These are phyloP conservation scores for Ceratina calcarata DNA, from an alignment of 1,140 invertebrate genomes.

Conservation along the genomic window DNA sequence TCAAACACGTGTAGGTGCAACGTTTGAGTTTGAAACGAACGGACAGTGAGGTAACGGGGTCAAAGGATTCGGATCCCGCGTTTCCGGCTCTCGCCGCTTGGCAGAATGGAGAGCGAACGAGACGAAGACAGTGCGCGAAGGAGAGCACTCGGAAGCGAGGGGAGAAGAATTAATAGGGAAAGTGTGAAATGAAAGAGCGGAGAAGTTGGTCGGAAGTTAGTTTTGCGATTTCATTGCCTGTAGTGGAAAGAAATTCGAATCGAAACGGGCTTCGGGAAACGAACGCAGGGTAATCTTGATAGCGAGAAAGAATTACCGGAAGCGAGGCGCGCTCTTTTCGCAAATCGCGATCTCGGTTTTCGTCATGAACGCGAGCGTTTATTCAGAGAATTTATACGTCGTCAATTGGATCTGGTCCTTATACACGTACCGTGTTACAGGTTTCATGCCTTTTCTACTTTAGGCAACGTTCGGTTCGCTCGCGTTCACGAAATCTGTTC, in stretches of 20 bases:
- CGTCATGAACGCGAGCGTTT: too few species aligned
- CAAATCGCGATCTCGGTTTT: background rate
- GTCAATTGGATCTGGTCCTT: too few species aligned
- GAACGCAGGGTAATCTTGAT: background rate
- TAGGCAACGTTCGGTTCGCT: background rate
- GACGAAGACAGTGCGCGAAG: background rate
- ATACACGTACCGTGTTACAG: background rate
- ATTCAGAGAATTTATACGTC: too few species aligned
- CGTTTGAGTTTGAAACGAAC: background rate
- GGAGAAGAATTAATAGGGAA: slow-evolving; percentile 27
- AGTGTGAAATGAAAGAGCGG: slow-evolving; percentile 29
- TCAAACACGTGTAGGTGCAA: background rate
- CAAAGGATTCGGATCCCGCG: slow-evolving; percentile 2
- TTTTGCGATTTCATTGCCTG: slow-evolving; percentile 20
- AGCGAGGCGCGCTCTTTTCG: background rate
- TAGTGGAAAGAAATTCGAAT: background rate
- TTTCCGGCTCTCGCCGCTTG: background rate
- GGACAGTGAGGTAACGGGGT: background rate
- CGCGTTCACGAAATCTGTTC: background rate
- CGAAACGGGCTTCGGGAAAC: background rate
- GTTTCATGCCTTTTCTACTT: background rate
- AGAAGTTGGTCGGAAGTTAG: background rate
- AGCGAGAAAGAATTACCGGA: background rate
- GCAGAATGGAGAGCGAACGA: too few species aligned
- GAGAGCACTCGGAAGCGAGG: slow-evolving; percentile 28